Evolutionary conservation across 30 jellyfish, hydroid and myxozoan species (phyloP), one percentile per base, ranked within the genome.

Genomic region (Nemopilema nomurai): DNA sequence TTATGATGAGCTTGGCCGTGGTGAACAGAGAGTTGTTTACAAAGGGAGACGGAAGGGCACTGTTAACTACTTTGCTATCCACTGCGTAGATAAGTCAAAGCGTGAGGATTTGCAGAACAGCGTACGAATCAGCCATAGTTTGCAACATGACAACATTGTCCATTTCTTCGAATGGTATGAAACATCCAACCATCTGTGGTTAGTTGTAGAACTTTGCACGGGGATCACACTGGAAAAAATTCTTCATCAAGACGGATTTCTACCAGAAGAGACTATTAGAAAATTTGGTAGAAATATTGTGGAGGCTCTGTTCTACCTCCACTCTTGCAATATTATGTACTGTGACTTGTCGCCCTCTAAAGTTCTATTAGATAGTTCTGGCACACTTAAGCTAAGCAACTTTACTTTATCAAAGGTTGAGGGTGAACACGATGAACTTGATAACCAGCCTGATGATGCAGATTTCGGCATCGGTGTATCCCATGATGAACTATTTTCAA

Each of bases 1-100:
- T 18, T 92, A 92, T 62, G 98, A 92, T 79, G 98, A 92, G 63
- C 80, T 92, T 8, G 98, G 98, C 24, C 87, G 86, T 6, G 98
- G 98, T 28, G 91, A 87, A 74, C 92, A 87, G 41, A 8, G 98
- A 27, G 76, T 74, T 25, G 97, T 92, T 72, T 92, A 92, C 87
- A 92, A 92, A 65, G 98, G 98, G 13, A 88, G 98, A 51, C 75
- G 91, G 31, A 92, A 87, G 71, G 98, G 98, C 7, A 87, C 98
- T 18, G 86, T 87, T 6, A 81, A 87, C 29, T 92, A 87, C 62
- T 87, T 92, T 33, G 98, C 98, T 22, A 92, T 92, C 32, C 98
- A 92, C 50, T 92, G 97, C 65, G 91, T 92, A 28, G 98, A 92
- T 64, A 92, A 92, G 62, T 41, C 91, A 13, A 82, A 87, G 33